Conservation (phyloP, 2,888 invertebrate genomes). For the Exocentrus adspersus region DNA sequence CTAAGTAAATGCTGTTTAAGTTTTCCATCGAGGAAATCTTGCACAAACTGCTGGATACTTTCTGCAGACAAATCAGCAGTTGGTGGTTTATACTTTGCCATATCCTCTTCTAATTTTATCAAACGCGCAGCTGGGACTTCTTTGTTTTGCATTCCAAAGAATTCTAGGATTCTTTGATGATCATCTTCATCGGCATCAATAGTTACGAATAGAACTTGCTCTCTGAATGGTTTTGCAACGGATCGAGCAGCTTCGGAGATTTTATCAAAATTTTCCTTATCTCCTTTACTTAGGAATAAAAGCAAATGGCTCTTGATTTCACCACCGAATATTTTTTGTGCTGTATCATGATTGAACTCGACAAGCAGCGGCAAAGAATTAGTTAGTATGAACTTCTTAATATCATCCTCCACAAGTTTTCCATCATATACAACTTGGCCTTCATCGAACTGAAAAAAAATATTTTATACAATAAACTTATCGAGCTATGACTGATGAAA, state of each 20-base stretch:
- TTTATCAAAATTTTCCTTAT: constrained; percentile 80
- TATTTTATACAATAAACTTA: neutral
- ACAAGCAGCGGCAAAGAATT: constrained; percentile 91
- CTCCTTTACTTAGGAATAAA: constrained; percentile 92
- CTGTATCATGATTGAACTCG: constrained; percentile 97
- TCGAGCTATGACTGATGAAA: neutral
- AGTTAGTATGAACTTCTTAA: constrained; percentile 85
- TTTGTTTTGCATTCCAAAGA: constrained; percentile 94
- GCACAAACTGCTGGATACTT: constrained; percentile 81
- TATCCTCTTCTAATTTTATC: constrained; percentile 95
- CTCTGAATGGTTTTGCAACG: constrained; percentile 90
- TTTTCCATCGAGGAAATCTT: constrained; percentile 89
- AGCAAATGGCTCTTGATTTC: constrained; percentile 97
- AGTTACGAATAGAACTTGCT: constrained; percentile 88
- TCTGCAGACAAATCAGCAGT: constrained; percentile 76
- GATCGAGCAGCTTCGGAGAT: constrained; percentile 80
- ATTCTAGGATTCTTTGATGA: constrained; percentile 97
- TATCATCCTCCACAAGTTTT: constrained; percentile 72
- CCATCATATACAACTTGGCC: constrained; percentile 78
- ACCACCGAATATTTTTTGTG: constrained; percentile 98
- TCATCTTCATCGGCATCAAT: constrained; percentile 96
- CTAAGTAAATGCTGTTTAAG: constrained; percentile 95
- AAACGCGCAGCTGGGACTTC: constrained; percentile 90
- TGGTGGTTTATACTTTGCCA: constrained; percentile 96
- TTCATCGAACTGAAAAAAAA: constrained; percentile 80